Evolutionary conservation across 2,888 invertebrate species (phyloP), one percentile per base, ranked within the genome.

Genomic region (Actias luna): DNA sequence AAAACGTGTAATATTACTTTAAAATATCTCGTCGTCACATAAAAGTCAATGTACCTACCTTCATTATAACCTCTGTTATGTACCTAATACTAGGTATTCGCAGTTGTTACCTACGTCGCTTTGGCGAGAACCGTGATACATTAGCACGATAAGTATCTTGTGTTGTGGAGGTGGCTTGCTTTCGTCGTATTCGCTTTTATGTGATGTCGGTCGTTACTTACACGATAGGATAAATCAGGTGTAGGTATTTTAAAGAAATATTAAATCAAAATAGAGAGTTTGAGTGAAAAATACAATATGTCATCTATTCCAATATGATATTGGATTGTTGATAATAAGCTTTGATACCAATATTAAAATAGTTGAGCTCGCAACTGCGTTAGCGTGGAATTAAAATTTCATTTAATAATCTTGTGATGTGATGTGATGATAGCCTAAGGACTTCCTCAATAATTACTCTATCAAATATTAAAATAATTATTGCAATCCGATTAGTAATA

Each of bases 61-160:
- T 18, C 18, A 42, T 5, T 42, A 42, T 42, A n/a, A 18, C 18
- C 2, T 42, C n/a, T 42, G 8, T 18, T 4, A 42, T 16, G 16
- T 39, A 25, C 22, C 12, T 50, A 50, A 50, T 50, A 25, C 25
- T 5, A 25, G 22, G 12, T 25, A 25, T 22, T 10, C 1, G 46
- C 25, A 3, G 46, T 12, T 50, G 25, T 8, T 50, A 18, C 46
- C 22, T 8, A 10, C 22, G 46, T 46, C 46, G 46, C 22, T 46
- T 46, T 25, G 46, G 10, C 25, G 46, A 50, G 46, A 50, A 50
- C 22, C 46, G 46, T 25, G 46, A 50, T 50, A 50, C 25, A 50
- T 50, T 3, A 50, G 25, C 46, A 25, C 10, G 46, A 50, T 50
- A 50, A 50, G 46, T 22, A 50, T 50, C 46, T 50, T 16, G 46